A percentile compares a stretch with the other conserved stretches of the same genome.
These are phyloP conservation scores for Carassius gibelio DNA, from an alignment of 2,113 vertebrate genomes.

Conservation along the genomic window DNA sequence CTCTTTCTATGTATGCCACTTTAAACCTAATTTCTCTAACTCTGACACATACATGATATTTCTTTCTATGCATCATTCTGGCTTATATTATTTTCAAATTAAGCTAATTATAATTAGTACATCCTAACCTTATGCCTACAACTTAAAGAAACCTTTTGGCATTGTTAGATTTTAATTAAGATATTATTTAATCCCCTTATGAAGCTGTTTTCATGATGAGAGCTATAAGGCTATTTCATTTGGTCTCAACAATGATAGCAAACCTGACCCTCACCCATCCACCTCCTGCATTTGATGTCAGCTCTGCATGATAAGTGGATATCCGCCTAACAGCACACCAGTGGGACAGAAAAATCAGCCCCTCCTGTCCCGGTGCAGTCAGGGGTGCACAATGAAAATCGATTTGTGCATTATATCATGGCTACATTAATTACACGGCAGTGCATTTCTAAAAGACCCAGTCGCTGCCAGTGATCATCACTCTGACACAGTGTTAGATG, in stretches of 20 bases:
- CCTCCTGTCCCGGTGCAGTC: not conserved
- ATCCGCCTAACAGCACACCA: not conserved
- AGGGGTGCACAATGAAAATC: slow-evolving; percentile 37
- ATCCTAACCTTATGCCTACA: not conserved
- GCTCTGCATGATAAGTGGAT: slow-evolving; percentile 32
- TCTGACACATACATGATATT: not conserved
- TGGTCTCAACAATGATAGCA: slow-evolving; percentile 3
- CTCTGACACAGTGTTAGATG: not conserved
- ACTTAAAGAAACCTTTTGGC: not conserved
- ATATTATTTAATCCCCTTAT: slow-evolving; percentile 11
- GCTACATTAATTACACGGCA: slow-evolving; percentile 19
- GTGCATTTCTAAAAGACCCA: slow-evolving; percentile 16
- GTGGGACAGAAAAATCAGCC: not conserved
- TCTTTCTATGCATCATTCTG: not conserved
- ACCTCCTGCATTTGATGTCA: slow-evolving; percentile 21
- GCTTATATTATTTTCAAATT: slow-evolving; percentile 2
- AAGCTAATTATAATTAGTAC: not conserved
- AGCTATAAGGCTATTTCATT: slow-evolving; percentile 3
- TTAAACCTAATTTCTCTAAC: not conserved
- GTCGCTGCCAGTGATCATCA: not conserved
- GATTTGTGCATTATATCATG: slow-evolving; percentile 38
- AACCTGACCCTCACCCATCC: slow-evolving; percentile 18
- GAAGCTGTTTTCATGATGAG: not conserved
- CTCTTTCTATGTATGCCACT: not conserved
- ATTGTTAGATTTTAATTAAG: slow-evolving; percentile 11